Base-by-base conservation (phyloP, 2,797 vertebrate species). In the Tenualosa ilisha region DNA sequence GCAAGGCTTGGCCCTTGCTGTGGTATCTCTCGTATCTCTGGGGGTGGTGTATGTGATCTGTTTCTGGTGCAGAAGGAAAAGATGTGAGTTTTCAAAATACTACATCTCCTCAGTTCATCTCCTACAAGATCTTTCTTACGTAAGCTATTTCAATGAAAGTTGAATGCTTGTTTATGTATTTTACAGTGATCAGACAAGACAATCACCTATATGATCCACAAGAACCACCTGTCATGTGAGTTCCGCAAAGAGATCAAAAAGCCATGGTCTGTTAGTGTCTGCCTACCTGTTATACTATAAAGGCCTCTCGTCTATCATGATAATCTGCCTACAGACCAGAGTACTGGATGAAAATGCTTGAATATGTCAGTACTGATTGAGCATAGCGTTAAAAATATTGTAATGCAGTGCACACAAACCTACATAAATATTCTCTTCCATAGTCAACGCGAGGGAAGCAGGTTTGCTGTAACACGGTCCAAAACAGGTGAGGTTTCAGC, bases 391-490 rank as follows among this genome's bases (percentile, higher is more conserved):
- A 7, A 24, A 3, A 8, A 0, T 63, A 24, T 9, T 24, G n/a
- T 9, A 24, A 79, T 22, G 2, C 40, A 79, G 40, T 46, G 40
- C 1, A 6, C 9, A 22, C 17, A 46, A 43, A 46, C 46, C 40
- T 79, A 79, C 6, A 43, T 22, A 13, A 3, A 5, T 46, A 17
- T 46, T 46, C 40, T 46, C 72, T 46, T 22, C 20, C 15, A 22
- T 46, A 79, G 72, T 11, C 72, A 79, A 43, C 72, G 72, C 17
- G 72, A 79, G 72, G 72, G 72, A 79, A 79, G 72, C 40, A 79
- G 40, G 40, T 79, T 79, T 79, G 72, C 72, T 37, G 72, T 79
- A 43, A 79, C 72, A 1, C 37, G 72, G 4, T 79, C 72, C 40
- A 79, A 79, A 79, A 79, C 72, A 79, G 72, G 72, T 79, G 72